Conservation (phyloP, 2,888 invertebrate species). For the Yponomeuta sedellus region DNA sequence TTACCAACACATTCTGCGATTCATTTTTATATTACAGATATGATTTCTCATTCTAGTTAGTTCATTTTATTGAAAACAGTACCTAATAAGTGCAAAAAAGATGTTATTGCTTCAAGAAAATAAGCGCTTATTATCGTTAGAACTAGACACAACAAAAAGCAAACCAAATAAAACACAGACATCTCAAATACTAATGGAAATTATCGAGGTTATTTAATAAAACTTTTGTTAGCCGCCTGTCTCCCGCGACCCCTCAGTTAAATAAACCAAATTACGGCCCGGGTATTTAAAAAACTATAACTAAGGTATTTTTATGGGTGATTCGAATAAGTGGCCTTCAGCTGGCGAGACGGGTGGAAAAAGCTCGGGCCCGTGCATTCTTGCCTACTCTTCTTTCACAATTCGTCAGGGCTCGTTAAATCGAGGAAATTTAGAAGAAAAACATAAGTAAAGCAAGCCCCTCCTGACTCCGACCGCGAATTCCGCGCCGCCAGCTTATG, state of each 20-base stretch:
- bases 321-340: conserved; percentile 14
- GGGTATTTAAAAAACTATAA: conserved; percentile 8
- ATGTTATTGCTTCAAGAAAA: too few relatives aligned
- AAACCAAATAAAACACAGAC: neutral
- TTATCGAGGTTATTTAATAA: neutral
- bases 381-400: conserved; percentile 24
- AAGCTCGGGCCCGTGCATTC: conserved; percentile 12
- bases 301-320: conserved; percentile 9
- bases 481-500: conserved; percentile 27
- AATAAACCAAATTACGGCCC: conserved; percentile 1
- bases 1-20: too few relatives aligned
- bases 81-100: too few relatives aligned
- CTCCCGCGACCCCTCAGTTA: neutral
- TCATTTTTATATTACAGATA: too few relatives aligned
- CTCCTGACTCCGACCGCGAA: conserved; percentile 24
- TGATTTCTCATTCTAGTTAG: too few relatives aligned
- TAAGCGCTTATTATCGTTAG: too few relatives aligned
- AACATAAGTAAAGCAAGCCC: conserved; percentile 14
- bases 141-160: too few relatives aligned
- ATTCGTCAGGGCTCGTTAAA: conserved; percentile 40
- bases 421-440: conserved; percentile 34
- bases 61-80: too few relatives aligned
- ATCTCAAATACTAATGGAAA: neutral
- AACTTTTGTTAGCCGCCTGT: neutral
- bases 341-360: conserved; percentile 11